Percentiles rank a stretch among this genome's conserved stretches.
Evolutionary conservation across 2,888 invertebrate species (phyloP).

Genomic region (Athalia cordata): DNA sequence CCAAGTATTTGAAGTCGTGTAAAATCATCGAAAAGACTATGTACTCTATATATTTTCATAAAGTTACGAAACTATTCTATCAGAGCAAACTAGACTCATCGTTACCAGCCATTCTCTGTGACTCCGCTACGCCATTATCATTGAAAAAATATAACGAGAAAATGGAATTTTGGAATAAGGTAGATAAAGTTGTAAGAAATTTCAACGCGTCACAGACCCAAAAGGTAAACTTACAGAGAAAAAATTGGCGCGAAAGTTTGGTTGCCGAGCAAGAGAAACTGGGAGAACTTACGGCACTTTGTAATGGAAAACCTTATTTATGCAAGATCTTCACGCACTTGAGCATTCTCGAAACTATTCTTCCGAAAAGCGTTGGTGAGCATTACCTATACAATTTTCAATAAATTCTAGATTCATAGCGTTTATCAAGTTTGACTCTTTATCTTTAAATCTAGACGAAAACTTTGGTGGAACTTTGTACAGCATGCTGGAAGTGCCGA

Average conservation of each 20-base stretch:
- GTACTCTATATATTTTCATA: slow-evolving; percentile 58
- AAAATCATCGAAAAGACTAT: slow-evolving; percentile 57
- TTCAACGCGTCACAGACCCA: slow-evolving; percentile 9
- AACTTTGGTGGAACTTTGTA: slow-evolving; percentile 32
- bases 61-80: slow-evolving; percentile 58
- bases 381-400: neutral
- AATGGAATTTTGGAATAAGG: slow-evolving; percentile 61
- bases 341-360: slow-evolving; percentile 59
- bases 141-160: slow-evolving; percentile 59
- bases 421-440: too few species aligned
- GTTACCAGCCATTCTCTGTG: slow-evolving; percentile 58
- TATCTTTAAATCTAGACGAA: neutral
- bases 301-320: slow-evolving; percentile 59
- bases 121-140: slow-evolving; percentile 60
- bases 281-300: slow-evolving; percentile 54
- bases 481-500: slow-evolving; percentile 54
- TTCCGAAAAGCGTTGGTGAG: slow-evolving; percentile 54
- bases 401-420: too few species aligned
- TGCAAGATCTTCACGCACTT: slow-evolving; percentile 59
- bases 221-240: slow-evolving; percentile 42
- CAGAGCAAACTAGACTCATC: slow-evolving; percentile 56
- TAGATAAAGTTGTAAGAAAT: slow-evolving; percentile 47
- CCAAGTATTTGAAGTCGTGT: slow-evolving; percentile 62
- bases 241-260: neutral
- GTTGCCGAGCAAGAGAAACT: slow-evolving; percentile 50